Conservation (phyloP, 2,113 vertebrate genomes). For the Bombycilla garrulus region DNA sequence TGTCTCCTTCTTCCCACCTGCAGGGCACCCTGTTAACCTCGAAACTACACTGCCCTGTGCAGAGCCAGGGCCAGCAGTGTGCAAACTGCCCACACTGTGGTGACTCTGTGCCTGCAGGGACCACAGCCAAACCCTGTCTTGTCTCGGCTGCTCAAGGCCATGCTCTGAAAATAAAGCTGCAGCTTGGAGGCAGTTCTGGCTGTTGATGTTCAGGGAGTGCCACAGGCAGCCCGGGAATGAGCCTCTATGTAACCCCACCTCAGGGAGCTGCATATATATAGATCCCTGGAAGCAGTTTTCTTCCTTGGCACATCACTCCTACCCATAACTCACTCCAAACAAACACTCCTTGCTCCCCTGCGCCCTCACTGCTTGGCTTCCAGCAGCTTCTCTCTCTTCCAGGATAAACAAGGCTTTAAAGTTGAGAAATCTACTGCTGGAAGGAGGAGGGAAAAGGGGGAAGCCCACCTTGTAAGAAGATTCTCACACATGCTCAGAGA, state of each 20-base stretch:
- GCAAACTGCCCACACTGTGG: fast-evolving
- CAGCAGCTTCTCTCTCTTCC: constrained; percentile 31
- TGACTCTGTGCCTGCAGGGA: background rate
- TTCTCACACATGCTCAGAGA: background rate
- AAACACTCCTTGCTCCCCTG: background rate
- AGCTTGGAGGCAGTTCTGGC: background rate
- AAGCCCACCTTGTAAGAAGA: background rate
- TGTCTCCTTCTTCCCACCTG: background rate
- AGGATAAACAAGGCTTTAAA: background rate
- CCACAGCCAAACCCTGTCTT: background rate
- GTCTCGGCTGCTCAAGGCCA: background rate
- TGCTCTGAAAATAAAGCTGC: background rate
- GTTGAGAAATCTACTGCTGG: background rate
- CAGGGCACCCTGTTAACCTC: background rate
- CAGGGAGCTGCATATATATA: constrained; percentile 2
- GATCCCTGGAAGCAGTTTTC: constrained; percentile 26
- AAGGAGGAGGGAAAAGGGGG: background rate
- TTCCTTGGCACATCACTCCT: constrained; percentile 8
- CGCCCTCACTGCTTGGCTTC: background rate
- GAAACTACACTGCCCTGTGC: fast-evolving
- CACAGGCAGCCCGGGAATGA: constrained; percentile 1
- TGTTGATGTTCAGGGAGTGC: background rate
- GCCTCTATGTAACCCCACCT: background rate
- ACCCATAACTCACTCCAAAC: background rate
- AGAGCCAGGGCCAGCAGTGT: background rate